Evolutionary conservation across 2,888 invertebrate species (phyloP).

Genomic region (Crematogaster levior): DNA sequence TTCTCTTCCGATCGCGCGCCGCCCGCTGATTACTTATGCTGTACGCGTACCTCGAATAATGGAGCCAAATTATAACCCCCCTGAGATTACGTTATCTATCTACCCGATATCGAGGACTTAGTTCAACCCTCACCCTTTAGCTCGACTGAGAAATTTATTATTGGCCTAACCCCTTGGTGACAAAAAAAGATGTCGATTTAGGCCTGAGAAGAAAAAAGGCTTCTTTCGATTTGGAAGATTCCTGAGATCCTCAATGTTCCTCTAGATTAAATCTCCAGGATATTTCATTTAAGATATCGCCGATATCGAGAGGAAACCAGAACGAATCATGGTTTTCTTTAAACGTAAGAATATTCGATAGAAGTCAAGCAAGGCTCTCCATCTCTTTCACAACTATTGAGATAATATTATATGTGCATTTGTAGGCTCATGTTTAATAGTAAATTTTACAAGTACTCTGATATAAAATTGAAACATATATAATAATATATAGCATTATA

Average conservation of each 20-base stretch:
- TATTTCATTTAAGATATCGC: slow-evolving; percentile 40
- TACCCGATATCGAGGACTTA: slow-evolving; percentile 59
- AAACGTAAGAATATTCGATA: not conserved
- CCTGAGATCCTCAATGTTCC: not conserved
- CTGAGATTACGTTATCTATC: slow-evolving; percentile 73
- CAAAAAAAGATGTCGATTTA: slow-evolving; percentile 15
- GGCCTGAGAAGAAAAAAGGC: not conserved
- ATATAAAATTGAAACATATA: not conserved
- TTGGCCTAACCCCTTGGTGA: not conserved
- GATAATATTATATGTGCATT: not conserved
- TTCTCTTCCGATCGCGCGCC: slow-evolving; percentile 23
- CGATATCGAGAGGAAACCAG: slow-evolving; percentile 19
- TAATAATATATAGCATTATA: not conserved
- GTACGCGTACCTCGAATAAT: slow-evolving; percentile 67
- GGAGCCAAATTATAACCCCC: slow-evolving; percentile 74
- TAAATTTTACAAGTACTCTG: not conserved
- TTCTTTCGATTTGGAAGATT: slow-evolving; percentile 10
- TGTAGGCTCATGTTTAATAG: not conserved
- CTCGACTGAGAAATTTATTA: slow-evolving; percentile 55
- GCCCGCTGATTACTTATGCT: slow-evolving; percentile 67
- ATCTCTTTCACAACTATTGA: not conserved
- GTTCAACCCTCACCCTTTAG: slow-evolving; percentile 30
- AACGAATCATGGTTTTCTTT: not conserved
- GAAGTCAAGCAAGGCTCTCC: not conserved
- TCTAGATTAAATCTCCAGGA: slow-evolving; percentile 44